Conservation (phyloP, 2,113 vertebrate species). For the Cinclus mexicanus region DNA sequence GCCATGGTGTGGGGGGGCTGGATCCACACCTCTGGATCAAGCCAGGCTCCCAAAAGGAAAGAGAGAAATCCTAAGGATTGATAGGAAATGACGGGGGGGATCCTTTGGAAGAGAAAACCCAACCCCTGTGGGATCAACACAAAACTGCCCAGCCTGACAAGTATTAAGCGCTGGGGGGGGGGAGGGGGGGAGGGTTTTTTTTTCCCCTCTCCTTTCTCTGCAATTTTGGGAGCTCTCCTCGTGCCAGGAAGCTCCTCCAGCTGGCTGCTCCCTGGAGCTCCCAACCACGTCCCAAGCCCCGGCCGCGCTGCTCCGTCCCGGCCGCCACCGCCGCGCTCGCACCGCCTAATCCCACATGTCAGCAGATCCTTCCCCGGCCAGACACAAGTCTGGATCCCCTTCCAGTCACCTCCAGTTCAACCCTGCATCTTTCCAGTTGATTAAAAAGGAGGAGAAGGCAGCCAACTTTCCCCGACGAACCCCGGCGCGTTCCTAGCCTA, state of each 20-base stretch:
- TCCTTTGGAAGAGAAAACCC: background rate
- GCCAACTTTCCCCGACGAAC: conserved; percentile 49
- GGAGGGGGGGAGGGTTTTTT: rapidly evolving
- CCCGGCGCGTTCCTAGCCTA: conserved; percentile 5
- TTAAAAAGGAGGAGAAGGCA: conserved; percentile 44
- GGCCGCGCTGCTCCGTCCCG: background rate
- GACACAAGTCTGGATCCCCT: conserved; percentile 65
- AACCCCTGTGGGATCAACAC: background rate
- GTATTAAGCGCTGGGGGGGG: background rate
- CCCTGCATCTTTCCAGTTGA: conserved; percentile 69
- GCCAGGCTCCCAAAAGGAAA: background rate
- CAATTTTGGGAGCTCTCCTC: background rate
- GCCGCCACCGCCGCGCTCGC: background rate
- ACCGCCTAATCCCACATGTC: conserved; percentile 63
- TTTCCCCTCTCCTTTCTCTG: too few relatives aligned
- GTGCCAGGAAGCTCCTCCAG: background rate
- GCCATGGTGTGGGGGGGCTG: rapidly evolving
- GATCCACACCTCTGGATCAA: background rate
- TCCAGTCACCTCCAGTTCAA: conserved; percentile 68
- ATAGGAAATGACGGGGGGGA: rapidly evolving
- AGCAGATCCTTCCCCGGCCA: conserved; percentile 55
- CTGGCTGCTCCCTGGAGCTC: background rate
- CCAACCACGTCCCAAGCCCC: background rate
- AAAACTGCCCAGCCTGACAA: background rate
- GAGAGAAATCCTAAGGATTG: background rate